These are phyloP conservation scores for Marmota flaviventris DNA, from an alignment of 2,113 vertebrate genomes.

Conservation along the genomic window DNA sequence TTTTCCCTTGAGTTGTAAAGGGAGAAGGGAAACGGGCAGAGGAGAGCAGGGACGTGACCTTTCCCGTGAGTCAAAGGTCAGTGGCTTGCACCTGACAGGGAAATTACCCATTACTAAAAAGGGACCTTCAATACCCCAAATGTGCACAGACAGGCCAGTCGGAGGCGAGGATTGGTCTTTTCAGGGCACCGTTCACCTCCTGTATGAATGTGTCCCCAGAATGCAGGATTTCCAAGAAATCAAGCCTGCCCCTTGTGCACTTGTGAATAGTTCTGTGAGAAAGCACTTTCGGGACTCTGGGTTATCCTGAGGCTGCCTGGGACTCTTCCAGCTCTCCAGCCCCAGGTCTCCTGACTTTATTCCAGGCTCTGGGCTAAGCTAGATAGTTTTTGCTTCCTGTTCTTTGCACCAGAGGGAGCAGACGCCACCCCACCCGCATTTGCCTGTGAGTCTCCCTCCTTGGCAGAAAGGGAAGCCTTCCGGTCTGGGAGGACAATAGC, in stretches of 20 bases:
- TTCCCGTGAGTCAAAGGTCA: neutral
- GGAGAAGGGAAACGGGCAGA: neutral
- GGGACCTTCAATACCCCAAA: neutral
- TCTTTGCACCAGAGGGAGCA: constrained; percentile 9
- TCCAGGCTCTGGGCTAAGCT: constrained; percentile 37
- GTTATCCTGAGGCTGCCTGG: neutral
- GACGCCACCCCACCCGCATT: neutral
- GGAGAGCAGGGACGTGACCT: neutral
- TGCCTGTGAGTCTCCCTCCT: neutral
- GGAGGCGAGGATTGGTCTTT: neutral
- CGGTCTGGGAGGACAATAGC: neutral
- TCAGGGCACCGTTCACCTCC: neutral
- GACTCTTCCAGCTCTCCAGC: constrained; percentile 15
- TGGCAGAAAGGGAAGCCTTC: neutral
- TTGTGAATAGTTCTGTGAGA: constrained; percentile 9
- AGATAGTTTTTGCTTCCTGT: constrained; percentile 20
- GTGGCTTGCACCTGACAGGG: neutral
- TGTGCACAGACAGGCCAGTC: neutral
- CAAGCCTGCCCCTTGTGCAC: constrained; percentile 14
- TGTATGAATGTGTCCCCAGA: neutral
- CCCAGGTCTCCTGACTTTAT: neutral
- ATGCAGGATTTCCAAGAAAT: constrained; percentile 71
- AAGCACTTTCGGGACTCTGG: neutral
- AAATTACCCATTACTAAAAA: neutral
- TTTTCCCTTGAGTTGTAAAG: neutral